Percentiles rank a stretch among this genome's conserved stretches.
Conservation (phyloP, 2,113 vertebrate genomes). For the Caranx melampygus region DNA sequence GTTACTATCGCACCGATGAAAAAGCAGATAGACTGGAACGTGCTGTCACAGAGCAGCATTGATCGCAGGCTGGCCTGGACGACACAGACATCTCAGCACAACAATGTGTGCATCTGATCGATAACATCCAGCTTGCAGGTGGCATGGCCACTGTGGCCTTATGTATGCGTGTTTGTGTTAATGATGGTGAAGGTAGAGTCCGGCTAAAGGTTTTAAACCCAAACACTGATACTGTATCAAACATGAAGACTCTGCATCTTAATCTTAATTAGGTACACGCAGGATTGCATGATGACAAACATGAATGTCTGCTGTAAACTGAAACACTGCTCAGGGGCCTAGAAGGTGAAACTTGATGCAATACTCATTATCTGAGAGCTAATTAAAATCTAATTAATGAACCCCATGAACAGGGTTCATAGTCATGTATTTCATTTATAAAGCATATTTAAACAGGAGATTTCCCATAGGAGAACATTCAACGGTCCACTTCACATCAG, state of each 20-base stretch:
- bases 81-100: conserved; percentile 46
- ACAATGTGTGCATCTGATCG: conserved; percentile 39
- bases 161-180: neutral
- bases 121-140: conserved; percentile 42
- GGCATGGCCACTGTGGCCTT: conserved; percentile 9
- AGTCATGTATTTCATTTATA: conserved; percentile 53
- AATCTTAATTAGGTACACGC: neutral
- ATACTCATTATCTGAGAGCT: conserved; percentile 34
- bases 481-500: conserved; percentile 53
- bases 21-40: conserved; percentile 37
- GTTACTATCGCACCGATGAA: conserved; percentile 12
- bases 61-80: conserved; percentile 42
- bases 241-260: neutral
- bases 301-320: neutral
- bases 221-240: neutral
- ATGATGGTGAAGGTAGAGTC: neutral
- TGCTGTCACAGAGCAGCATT: conserved; percentile 50
- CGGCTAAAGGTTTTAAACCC: neutral
- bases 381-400: conserved; percentile 56
- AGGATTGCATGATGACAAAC: neutral
- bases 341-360: conserved; percentile 27
- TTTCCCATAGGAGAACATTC: conserved; percentile 50
- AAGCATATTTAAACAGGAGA: conserved; percentile 50
- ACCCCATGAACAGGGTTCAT: conserved; percentile 16
- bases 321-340: conserved; percentile 1